Evolutionary conservation across 2,888 invertebrate species (phyloP).

Genomic region (Tricholauxania praeusta): DNA sequence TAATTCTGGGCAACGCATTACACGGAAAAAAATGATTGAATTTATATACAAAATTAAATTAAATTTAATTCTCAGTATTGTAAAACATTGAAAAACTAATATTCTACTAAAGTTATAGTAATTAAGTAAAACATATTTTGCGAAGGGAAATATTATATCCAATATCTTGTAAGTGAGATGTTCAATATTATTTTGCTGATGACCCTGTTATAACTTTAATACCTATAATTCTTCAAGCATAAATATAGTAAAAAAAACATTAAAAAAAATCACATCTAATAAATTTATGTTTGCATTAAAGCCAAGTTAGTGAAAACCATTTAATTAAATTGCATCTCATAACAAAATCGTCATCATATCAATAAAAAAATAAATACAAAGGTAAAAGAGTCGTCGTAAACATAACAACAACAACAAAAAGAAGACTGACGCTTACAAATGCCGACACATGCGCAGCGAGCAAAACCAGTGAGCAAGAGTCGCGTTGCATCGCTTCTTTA

Average conservation of each 20-base stretch:
- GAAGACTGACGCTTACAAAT: not conserved
- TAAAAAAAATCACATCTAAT: slow-evolving; percentile 17
- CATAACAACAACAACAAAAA: not conserved
- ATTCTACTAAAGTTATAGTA: too few relatives aligned
- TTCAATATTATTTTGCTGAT: too few relatives aligned
- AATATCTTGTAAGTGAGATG: too few relatives aligned
- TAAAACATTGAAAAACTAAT: too few relatives aligned
- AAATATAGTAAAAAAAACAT: not conserved
- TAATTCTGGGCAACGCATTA: too few relatives aligned
- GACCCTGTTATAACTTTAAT: too few relatives aligned
- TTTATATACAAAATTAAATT: too few relatives aligned
- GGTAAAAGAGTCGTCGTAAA: not conserved
- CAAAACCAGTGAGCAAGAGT: not conserved
- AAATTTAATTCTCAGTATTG: too few relatives aligned
- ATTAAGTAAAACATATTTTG: too few relatives aligned
- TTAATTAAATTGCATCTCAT: slow-evolving; percentile 24
- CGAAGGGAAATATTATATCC: too few relatives aligned
- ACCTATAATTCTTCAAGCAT: too few relatives aligned
- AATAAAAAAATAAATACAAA: slow-evolving; percentile 13
- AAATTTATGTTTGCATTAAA: slow-evolving; percentile 7
- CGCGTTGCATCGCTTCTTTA: slow-evolving; percentile 39
- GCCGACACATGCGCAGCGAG: not conserved
- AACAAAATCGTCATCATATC: slow-evolving; percentile 29
- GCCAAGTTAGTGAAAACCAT: not conserved
- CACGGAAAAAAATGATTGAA: too few relatives aligned